Base-by-base conservation (phyloP, 2,888 invertebrate species). In the Drosophila mettleri region DNA sequence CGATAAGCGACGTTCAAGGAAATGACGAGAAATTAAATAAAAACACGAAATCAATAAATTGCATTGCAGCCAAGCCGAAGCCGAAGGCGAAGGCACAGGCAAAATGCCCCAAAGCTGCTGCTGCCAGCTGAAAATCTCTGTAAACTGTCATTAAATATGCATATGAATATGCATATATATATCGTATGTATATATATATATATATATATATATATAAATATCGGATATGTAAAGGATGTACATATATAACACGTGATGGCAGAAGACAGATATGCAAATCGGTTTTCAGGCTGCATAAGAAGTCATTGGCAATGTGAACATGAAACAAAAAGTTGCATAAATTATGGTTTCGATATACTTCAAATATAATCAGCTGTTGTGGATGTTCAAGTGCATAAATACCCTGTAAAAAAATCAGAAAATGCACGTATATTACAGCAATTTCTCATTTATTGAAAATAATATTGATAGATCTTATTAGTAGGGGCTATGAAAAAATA, bases 41-140 rank as follows among this genome's bases (percentile, higher is more conserved):
- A 67, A 69, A 72, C 66, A 74, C 62, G 69, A 78, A 80, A 83
- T 88, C 83, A 80, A 83, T 83, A 83, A 80, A 88, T 86, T 83
- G 88, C 88, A 86, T 60, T 52, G 63, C 36, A 60, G 27, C 52
- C 51, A 29, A 45, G 54, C 27, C 36, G 43, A 45, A 48, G 20
- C 22, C 18, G n/a, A 24, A n/a, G 24, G 24, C 46, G n/a, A 29
- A 6, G 48, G 48, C 46, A 0, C 20, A 3, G 43, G 9, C 18
- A n/a, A 46, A 31, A 16, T 18, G 33, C 33, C 34, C 14, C 31
- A 36, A 45, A 34, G 22, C 49, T 12, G 46, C 16, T 16, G 52
- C 55, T 59, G 57, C 48, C 55, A 65, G 24, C 55, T 53, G 61
- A 51, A 61, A 76, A 63, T 69, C 60, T 59, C 67, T 49, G 78